A percentile compares a stretch with the other conserved stretches of the same genome.
Evolutionary conservation across 2,888 invertebrate species (phyloP).

Genomic region (Calameuta idolon): DNA sequence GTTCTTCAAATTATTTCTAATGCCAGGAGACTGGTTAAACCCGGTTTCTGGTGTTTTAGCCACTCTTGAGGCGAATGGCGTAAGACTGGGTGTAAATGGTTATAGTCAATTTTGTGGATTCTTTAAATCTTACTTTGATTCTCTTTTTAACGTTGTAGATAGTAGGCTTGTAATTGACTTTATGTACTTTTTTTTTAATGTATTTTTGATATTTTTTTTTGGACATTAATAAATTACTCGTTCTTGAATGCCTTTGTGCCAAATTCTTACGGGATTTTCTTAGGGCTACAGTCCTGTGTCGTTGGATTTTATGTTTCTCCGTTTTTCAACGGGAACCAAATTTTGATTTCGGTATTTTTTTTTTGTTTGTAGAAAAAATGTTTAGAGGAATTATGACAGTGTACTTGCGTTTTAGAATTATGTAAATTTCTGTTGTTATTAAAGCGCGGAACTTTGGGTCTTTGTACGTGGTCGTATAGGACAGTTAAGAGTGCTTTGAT

Average conservation of each 20-base stretch:
- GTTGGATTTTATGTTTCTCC: neutral
- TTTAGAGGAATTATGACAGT: neutral
- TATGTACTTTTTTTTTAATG: neutral
- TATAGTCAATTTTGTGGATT: neutral
- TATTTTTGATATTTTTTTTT: neutral
- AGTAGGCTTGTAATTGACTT: neutral
- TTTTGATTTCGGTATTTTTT: neutral
- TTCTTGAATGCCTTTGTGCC: neutral
- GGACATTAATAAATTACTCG: neutral
- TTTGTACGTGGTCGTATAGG: neutral
- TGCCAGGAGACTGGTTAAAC: neutral
- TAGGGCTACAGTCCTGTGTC: neutral
- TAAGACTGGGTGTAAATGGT: neutral
- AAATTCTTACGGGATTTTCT: neutral
- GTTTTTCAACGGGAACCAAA: neutral
- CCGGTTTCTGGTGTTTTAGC: neutral
- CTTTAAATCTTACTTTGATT: neutral
- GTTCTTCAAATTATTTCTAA: neutral
- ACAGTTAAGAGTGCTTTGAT: neutral
- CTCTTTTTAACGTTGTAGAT: neutral
- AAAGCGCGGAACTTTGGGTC: neutral
- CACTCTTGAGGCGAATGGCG: neutral
- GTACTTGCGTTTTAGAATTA: neutral
- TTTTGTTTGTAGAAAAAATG: neutral
- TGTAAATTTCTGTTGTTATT: neutral